These are phyloP conservation scores for Phenganax stokvisi DNA, from an alignment of 92 coral and sea anemone species.

Conservation along the genomic window DNA sequence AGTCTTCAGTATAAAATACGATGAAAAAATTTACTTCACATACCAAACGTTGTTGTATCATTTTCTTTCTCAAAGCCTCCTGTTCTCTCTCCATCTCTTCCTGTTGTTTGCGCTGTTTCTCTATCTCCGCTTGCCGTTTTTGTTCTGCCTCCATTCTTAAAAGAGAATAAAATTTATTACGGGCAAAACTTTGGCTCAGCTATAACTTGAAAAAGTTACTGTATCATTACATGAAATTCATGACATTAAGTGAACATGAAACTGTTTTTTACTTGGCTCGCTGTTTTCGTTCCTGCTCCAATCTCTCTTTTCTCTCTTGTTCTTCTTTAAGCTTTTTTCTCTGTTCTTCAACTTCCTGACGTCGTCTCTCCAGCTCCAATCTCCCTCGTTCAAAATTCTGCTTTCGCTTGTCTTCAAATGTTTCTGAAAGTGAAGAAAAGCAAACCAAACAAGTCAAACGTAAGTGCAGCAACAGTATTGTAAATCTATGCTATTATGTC, in stretches of 20 bases:
- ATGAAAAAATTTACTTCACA: neutral
- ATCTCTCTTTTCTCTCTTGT: conserved; percentile 74
- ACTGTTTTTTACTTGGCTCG: conserved; percentile 56
- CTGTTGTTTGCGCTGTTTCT: conserved; percentile 90
- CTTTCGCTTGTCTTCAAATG: conserved; percentile 96
- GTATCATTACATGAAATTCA: neutral
- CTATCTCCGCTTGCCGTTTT: conserved; percentile 90
- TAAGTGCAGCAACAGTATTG: neutral
- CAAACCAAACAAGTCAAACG: neutral
- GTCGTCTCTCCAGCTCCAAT: conserved; percentile 80
- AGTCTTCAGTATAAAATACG: neutral
- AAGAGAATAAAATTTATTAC: neutral
- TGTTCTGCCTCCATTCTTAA: conserved; percentile 81
- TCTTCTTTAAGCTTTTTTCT: conserved; percentile 73
- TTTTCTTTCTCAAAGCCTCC: conserved; percentile 85
- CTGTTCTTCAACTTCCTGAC: conserved; percentile 88
- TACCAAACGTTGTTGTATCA: conserved; percentile 97
- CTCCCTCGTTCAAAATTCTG: conserved; percentile 95
- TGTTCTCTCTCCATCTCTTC: conserved; percentile 97
- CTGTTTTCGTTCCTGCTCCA: conserved; percentile 77
- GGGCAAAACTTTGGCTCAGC: neutral
- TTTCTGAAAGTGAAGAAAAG: conserved; percentile 51
- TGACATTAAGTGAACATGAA: neutral
- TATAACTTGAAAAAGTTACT: neutral
- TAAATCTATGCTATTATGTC: neutral